Evolutionary conservation across 2,113 vertebrate species (phyloP), one percentile per base, ranked within the genome.

Genomic region (Rhombomys opimus): DNA sequence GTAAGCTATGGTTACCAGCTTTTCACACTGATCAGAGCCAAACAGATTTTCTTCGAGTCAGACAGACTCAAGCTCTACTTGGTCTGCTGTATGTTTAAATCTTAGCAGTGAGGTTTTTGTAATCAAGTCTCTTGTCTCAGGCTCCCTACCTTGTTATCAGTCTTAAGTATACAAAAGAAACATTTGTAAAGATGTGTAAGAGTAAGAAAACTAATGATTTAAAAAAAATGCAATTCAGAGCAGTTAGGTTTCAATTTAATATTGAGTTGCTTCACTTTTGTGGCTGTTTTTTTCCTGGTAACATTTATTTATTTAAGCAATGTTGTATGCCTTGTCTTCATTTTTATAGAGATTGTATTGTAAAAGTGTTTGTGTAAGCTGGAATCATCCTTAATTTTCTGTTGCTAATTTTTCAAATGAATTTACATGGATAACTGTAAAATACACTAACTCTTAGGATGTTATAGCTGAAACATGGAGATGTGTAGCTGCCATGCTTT

Each of bases 331-430:
- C 80, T 97, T 97, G 95, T 98, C 90, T 97, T 97, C 52, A 27
- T 98, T 98, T 98, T 97, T 93, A 81, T 97, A 97, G 97, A 97
- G 80, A 95, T 97, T 63, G 95, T 97, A 96, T 98, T 98, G 95
- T 97, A n/a, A 96, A 98, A 96, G 96, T 98, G 95, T 98, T 98
- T 97, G 93, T 98, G 98, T 98, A 98, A 98, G 98, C 98, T 98
- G 98, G 96, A 98, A 98, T 98, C 95, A 91, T 96, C 90, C 97
- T 97, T 98, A 96, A 84, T 95, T 98, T 0, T 82, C 94, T 98
- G 96, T 97, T 97, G 95, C 96, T 98, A 96, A 90, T 97, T n/a
- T 94, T 94, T 86, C 93, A 90, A 94, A 61, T 94, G 81, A 96
- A 86, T 90, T 59, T 93, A 97, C 95, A 82, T 97, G 96, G 94